Base-by-base conservation (phyloP, 2,888 invertebrate genomes). In the Heliconius cydno region DNA sequence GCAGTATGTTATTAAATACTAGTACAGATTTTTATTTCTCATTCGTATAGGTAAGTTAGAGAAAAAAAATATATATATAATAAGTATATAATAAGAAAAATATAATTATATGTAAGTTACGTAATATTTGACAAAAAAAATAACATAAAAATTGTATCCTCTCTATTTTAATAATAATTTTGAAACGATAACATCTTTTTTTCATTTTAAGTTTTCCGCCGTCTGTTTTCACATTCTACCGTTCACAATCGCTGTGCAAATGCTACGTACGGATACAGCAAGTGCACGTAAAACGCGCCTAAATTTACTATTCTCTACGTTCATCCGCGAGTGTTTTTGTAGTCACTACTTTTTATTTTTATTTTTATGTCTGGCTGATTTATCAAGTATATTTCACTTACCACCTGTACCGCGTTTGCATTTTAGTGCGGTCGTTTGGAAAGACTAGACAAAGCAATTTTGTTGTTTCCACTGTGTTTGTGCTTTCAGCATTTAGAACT, bases 361-460 rank as follows among this genome's bases (percentile, higher is more conserved):
- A 68, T 67, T 78, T 78, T 78, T 67, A 34, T 57, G 73, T 73
- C 73, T 73, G 73, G 25, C 67, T 73, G 73, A 73, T 73, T 78
- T 78, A 73, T 67, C 73, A 78, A 72, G 38, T 66, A 52, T 78
- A 78, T 73, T 67, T 73, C 73, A 73, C 66, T 78, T 78, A 28
- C 34, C 67, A 78, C 73, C 73, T 73, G 78, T 38, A 78, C 73
- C 67, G 67, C 52, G 65, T 57, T 73, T 65, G 66, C 52, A 67
- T 34, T 72, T 66, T 66, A 77, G 70, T 30, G 60, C 75, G 28
- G 75, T 75, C 75, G 65, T 65, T 46, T 38, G 65, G 65, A 75
- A 65, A 46, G 65, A 41, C 74, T 60, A 74, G 74, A 65, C 75
- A 75, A 75, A 41, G 41, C 25, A 46, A 65, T 75, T 65, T 65